Percentiles rank a stretch among this genome's conserved stretches.
These are phyloP conservation scores for Heterodera schachtii DNA, from an alignment of 1,140 invertebrate species.

Conservation along the genomic window DNA sequence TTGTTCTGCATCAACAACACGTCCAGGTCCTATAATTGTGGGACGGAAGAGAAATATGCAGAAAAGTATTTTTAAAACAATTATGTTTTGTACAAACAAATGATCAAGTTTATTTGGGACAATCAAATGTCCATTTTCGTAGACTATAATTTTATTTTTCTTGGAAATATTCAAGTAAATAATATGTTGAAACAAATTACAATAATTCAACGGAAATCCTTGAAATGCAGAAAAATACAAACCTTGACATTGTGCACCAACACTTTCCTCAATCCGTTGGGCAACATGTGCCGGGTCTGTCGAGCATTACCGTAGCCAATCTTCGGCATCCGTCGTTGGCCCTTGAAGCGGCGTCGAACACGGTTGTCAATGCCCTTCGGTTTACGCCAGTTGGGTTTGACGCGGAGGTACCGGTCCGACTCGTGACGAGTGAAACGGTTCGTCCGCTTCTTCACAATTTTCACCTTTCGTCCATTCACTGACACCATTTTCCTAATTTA, in stretches of 20 bases:
- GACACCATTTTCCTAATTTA: conserved; percentile 48
- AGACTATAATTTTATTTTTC: too few species aligned
- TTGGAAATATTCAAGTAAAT: too few species aligned
- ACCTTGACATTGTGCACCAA: conserved; percentile 82
- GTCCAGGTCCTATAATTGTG: conserved; percentile 85
- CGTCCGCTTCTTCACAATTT: conserved; percentile 58
- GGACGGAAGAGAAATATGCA: not conserved
- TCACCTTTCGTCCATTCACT: conserved; percentile 53
- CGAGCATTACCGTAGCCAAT: conserved; percentile 97
- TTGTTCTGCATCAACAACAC: conserved; percentile 98
- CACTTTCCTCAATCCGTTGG: conserved; percentile 95
- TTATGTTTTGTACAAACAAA: too few species aligned
- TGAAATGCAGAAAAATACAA: not conserved
- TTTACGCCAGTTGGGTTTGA: conserved; percentile 81
- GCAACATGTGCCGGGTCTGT: conserved; percentile 84
- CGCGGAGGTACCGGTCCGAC: conserved; percentile 56
- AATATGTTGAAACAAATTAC: too few species aligned
- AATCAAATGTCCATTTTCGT: too few species aligned
- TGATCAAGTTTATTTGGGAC: too few species aligned
- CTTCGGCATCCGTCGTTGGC: conserved; percentile 95
- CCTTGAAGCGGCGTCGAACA: conserved; percentile 96
- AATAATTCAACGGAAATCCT: too few species aligned
- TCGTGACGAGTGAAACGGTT: conserved; percentile 58
- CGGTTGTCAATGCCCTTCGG: conserved; percentile 99
- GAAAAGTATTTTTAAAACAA: conserved; percentile 52